phyloP scores from a whole-genome alignment of 2,113 vertebrate species.

The Cygnus buccinator region DNA sequence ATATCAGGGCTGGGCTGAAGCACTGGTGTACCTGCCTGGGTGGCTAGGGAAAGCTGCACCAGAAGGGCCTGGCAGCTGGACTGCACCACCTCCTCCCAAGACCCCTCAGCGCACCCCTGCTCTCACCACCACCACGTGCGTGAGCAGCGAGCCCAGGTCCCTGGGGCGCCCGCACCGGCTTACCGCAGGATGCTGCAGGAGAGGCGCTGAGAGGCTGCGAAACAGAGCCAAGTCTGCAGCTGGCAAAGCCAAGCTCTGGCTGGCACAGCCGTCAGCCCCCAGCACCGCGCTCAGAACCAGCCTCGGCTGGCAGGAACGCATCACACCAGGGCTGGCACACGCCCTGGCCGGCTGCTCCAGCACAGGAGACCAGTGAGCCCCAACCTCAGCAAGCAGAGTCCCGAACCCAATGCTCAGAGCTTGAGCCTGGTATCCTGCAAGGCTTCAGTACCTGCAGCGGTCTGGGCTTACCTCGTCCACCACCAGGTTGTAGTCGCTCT shows the following conservation, averaged over 20 bases:
- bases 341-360: background rate
- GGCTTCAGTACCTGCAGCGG: background rate
- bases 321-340: background rate
- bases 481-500: slow-evolving; percentile 77
- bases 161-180: background rate
- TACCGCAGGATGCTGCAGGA: background rate
- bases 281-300: background rate
- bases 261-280: background rate
- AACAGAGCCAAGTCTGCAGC: background rate
- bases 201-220: background rate
- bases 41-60: background rate
- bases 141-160: background rate
- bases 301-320: background rate
- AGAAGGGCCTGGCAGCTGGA: background rate
- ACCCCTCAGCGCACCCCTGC: background rate
- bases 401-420: background rate
- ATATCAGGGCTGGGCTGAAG: background rate
- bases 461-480: slow-evolving; percentile 77
- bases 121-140: rapidly evolving
- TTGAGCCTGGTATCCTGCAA: background rate
- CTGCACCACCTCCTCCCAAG: background rate
- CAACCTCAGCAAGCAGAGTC: background rate
- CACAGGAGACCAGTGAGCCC: background rate
- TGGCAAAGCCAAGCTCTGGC: slow-evolving; percentile 16
- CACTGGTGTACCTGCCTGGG: background rate